phyloP scores from a whole-genome alignment of 2,113 vertebrate species.

The Zapus hudsonius region DNA sequence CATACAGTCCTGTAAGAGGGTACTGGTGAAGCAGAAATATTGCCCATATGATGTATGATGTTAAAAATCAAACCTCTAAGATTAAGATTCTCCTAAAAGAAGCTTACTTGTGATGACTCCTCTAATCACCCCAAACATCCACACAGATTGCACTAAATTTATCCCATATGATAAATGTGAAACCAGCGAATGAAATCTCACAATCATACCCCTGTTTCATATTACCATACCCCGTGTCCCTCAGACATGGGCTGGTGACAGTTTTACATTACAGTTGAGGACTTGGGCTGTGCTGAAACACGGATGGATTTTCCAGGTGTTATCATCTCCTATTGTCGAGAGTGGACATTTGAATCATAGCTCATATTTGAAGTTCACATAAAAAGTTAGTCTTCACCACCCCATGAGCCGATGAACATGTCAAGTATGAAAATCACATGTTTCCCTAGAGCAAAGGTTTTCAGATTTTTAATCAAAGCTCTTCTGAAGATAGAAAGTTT shows the following conservation, averaged over 20 bases:
- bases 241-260: background rate
- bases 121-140: background rate
- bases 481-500: background rate
- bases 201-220: too few species aligned
- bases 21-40: background rate
- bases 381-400: rapidly evolving
- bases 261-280: background rate
- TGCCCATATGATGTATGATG: background rate
- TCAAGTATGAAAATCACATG: background rate
- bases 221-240: background rate
- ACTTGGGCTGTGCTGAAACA: background rate
- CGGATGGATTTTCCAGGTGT: background rate
- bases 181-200: background rate
- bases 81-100: background rate
- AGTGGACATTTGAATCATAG: background rate
- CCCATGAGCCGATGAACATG: background rate
- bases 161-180: background rate
- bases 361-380: background rate
- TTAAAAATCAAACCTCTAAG: background rate
- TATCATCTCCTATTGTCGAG: background rate
- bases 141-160: background rate
- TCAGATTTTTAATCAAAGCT: background rate
- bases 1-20: background rate
- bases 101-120: background rate
- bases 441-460: background rate